Evolutionary conservation across 1,140 invertebrate species (phyloP), one percentile per base, ranked within the genome.

Genomic region (Heliconius nattereri): DNA sequence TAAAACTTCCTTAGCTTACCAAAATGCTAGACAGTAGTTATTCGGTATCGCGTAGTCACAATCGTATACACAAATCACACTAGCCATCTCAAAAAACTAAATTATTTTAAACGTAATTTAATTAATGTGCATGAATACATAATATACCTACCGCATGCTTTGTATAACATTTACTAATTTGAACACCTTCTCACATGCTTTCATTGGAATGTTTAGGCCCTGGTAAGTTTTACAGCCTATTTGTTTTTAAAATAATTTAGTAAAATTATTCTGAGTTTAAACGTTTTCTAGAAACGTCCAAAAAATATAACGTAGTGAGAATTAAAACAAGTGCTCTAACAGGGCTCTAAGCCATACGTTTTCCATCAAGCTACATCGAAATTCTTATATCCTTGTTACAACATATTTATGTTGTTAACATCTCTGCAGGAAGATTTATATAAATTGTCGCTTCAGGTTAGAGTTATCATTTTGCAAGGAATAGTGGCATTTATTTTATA

Each of bases 141-240:
- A 29, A 32, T 75, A 32, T 57, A n/a, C 23, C 74, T 37, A 81
- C 13, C 76, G 76, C 75, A 78, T 84, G 78, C n/a, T 72, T 81
- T 73, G 19, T 57, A 70, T 71, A 60, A 78, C 72, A 76, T 79
- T 49, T 81, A 82, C 82, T 81, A 81, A 85, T 75, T 79, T 82
- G 52, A 84, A 78, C 78, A 81, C 84, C 81, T 83, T 78, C 86
- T 92, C 92, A 91, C 82, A 83, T 93, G 95, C 95, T 94, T 90
- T 86, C 90, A 88, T 88, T 86, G 91, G 89, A 93, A 84, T 84
- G 79, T 83, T 89, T 94, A 96, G 95, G 95, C 95, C 85, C 94
- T 96, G 95, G 95, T 96, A 95, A 95, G 95, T 96, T 94, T n/a
- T 23, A 57, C 26, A 66, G 60, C 60, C 23, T 26, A 66, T 66